Base-by-base conservation (phyloP, 2,797 vertebrate genomes). In the Neostethus bicornis region DNA sequence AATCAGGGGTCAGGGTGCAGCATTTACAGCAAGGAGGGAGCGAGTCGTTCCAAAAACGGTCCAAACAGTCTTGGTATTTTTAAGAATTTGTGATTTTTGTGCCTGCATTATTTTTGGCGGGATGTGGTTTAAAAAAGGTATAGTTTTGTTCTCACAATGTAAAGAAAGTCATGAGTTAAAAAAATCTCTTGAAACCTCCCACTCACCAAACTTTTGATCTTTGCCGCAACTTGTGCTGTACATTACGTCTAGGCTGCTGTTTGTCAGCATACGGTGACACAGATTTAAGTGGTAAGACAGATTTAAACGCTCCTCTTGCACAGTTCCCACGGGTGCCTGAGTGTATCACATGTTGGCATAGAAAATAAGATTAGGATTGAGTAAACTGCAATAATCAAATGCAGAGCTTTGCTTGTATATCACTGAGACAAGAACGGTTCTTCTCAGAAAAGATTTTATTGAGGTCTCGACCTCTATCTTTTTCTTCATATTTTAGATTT, bases 321-420 rank as follows among this genome's bases (percentile, higher is more conserved):
- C 55, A 20, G 73, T 84, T 88, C 77, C 60, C 82, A 85, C 4
- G 61, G 67, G 46, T 57, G 35, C 21, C 23, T 75, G 52, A 67
- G 26, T 66, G 73, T 21, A 70, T 81, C 61, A 83, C 75, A 77
- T 75, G 68, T 13, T 21, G 43, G 67, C 71, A 68, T 51, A 46
- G 49, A 73, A 56, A 84, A 72, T 55, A 43, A 39, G 38, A 61
- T 77, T 79, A 73, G 48, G 23, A 52, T 48, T 10, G 51, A 43
- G 41, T 67, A 23, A 57, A 76, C 61, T 45, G 50, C 67, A 58
- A 32, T 70, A 75, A 84, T 74, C 68, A 51, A 51, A 60, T 28
- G 39, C 45, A 61, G 19, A 25, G 57, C 47, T 73, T 81, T 70
- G 52, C 37, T 35, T 20, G 25, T 47, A 63, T 67, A 67, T 0